Percentiles rank a stretch among this genome's conserved stretches.
Evolutionary conservation across 2,888 invertebrate genomes (phyloP).

Genomic region (Ceramica pisi): DNA sequence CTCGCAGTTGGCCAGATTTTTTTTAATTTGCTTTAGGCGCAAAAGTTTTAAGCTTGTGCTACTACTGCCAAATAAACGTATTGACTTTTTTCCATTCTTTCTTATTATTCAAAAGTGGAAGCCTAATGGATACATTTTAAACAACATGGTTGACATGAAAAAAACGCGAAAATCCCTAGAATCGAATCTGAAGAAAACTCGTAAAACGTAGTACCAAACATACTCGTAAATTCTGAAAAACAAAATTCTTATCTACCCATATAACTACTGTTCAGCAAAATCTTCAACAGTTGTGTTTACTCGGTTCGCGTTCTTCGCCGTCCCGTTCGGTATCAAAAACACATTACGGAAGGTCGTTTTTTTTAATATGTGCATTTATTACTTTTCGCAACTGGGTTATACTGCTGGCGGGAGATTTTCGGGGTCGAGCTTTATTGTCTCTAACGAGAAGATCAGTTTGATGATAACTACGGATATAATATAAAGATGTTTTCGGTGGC

Average conservation of each 20-base stretch:
- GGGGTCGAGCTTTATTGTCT: conserved; percentile 32
- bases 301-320: conserved; percentile 2
- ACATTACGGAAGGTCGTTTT: conserved; percentile 50
- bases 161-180: neutral
- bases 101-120: neutral
- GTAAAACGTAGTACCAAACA: conserved; percentile 8
- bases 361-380: conserved; percentile 58
- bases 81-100: neutral
- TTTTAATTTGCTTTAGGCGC: no score
- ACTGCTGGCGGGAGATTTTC: conserved; percentile 24
- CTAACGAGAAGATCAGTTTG: conserved; percentile 27
- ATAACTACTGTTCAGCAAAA: conserved; percentile 19
- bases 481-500: neutral
- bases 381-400: conserved; percentile 24
- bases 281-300: conserved; percentile 35
- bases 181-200: neutral
- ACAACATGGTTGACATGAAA: neutral
- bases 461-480: neutral
- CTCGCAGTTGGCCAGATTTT: no score
- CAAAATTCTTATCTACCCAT: conserved; percentile 12
- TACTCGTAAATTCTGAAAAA: conserved; percentile 20
- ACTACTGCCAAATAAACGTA: no score
- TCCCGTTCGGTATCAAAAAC: conserved; percentile 42
- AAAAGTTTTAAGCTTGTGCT: no score
- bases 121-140: neutral